Percentiles rank a stretch among this genome's conserved stretches.
Evolutionary conservation across 2,113 vertebrate genomes (phyloP).

Genomic region (Myanophis thanlyinensis): DNA sequence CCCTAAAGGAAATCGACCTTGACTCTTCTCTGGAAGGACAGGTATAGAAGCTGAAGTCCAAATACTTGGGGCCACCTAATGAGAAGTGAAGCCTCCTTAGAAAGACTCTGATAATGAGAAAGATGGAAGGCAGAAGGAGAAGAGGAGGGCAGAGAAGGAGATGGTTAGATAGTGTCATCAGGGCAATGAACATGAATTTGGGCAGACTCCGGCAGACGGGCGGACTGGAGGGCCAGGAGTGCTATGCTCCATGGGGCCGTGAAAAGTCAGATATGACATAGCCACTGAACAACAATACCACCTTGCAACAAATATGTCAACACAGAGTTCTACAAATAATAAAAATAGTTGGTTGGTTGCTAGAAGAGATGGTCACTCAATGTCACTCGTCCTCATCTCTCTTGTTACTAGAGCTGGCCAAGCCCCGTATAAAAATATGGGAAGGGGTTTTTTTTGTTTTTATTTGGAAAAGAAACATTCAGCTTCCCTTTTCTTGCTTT

Average conservation of each 20-base stretch:
- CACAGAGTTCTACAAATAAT: background rate
- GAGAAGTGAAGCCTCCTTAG: too few species aligned
- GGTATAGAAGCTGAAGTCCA: too few species aligned
- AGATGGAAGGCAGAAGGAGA: too few species aligned
- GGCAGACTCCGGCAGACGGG: background rate
- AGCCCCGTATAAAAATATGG: background rate
- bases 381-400: background rate
- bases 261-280: background rate
- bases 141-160: background rate
- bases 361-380: background rate
- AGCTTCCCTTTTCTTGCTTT: background rate
- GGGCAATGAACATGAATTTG: background rate
- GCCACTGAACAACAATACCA: background rate
- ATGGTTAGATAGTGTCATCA: background rate
- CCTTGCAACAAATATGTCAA: background rate
- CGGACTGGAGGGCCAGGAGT: background rate
- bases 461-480: background rate
- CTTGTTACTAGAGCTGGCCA: background rate
- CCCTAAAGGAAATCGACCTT: too few species aligned
- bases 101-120: too few species aligned
- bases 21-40: too few species aligned
- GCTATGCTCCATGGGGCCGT: background rate
- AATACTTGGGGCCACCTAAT: too few species aligned
- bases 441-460: too few species aligned
- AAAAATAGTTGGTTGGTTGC: background rate